phyloP scores from a whole-genome alignment of 2,888 invertebrate genomes.

The Boloria euphrosyne region DNA sequence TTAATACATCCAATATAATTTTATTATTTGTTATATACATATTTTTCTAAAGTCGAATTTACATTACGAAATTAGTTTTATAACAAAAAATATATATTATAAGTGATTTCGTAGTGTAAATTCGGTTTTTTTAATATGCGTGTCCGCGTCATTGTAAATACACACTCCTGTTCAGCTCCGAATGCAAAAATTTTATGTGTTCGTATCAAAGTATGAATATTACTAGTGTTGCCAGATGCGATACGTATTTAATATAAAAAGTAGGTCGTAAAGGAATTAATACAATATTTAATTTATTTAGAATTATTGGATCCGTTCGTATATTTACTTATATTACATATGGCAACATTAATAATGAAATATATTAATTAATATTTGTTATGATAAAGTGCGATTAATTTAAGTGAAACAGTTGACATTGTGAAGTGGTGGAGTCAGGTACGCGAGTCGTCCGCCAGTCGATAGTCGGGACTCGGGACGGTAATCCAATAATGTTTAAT shows the following conservation, averaged over 20 bases:
- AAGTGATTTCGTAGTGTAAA: constrained; percentile 33
- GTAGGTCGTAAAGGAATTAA: constrained; percentile 9
- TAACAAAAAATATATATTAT: constrained; percentile 8
- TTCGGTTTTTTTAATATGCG: constrained; percentile 40
- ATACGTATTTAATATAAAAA: not conserved
- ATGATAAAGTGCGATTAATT: constrained; percentile 27
- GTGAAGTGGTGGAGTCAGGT: not conserved
- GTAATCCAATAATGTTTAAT: constrained; percentile 57
- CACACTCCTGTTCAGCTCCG: constrained; percentile 7
- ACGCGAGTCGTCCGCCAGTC: constrained; percentile 5
- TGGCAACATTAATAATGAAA: constrained; percentile 8
- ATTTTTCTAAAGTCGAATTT: constrained; percentile 29
- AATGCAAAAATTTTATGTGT: constrained; percentile 10
- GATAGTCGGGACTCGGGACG: constrained; percentile 14
- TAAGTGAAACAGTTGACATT: constrained; percentile 22
- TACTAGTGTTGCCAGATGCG: constrained; percentile 7
- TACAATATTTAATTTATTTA: constrained; percentile 15
- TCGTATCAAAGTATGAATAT: not conserved
- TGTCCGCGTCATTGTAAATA: constrained; percentile 9
- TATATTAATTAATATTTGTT: constrained; percentile 11
- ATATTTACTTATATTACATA: not conserved
- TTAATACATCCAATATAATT: constrained; percentile 77
- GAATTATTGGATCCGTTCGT: constrained; percentile 3
- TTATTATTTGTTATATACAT: constrained; percentile 48
- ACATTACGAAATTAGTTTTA: too few relatives aligned